Evolutionary conservation across 2,797 vertebrate species (phyloP).

Genomic region (Sebastes miniatus): DNA sequence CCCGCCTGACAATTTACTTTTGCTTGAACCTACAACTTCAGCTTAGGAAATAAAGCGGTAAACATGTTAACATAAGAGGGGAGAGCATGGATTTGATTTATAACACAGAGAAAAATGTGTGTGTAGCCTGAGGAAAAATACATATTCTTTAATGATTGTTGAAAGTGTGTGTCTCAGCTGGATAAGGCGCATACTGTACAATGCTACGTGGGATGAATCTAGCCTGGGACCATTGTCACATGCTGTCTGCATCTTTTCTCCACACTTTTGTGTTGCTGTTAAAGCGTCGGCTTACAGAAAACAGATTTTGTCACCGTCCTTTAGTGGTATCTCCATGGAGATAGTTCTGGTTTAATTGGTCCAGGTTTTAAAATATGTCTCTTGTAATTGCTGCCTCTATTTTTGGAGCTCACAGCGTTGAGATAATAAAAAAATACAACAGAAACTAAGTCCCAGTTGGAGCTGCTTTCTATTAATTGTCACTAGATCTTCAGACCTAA

Average conservation of each 20-base stretch:
- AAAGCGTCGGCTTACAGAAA: not conserved
- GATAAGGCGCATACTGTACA: not conserved
- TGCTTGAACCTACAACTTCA: not conserved
- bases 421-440: not conserved
- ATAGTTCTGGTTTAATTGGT: not conserved
- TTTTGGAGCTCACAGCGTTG: not conserved
- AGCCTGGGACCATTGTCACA: conserved; percentile 18
- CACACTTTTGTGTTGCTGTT: not conserved
- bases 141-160: conserved; percentile 7
- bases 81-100: not conserved
- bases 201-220: not conserved
- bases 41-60: not conserved
- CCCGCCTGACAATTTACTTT: not conserved
- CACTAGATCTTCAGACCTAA: not conserved
- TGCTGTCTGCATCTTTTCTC: not conserved
- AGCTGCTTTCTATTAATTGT: not conserved
- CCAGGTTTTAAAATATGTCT: not conserved
- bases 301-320: not conserved
- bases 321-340: not conserved
- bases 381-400: not conserved
- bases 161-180: conserved; percentile 17
- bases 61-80: not conserved
- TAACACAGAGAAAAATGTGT: not conserved
- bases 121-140: conserved; percentile 1
- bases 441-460: not conserved